Evolutionary conservation across 1,140 invertebrate species (phyloP).

Genomic region (Trichonephila inaurata): DNA sequence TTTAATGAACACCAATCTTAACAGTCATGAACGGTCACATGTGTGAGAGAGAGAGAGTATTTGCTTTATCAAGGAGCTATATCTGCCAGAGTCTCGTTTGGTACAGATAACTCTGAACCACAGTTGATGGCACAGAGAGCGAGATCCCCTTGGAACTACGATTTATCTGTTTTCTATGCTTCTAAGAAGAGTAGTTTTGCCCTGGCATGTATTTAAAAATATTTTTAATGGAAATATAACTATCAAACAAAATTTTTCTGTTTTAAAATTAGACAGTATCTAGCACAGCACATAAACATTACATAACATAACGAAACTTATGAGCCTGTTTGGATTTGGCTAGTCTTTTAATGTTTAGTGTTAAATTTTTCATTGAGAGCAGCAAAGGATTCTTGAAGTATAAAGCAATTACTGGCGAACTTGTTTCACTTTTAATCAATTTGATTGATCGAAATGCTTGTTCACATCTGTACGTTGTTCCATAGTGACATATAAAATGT

Average conservation of each 20-base stretch:
- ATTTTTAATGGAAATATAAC: neutral
- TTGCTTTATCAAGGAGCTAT: neutral
- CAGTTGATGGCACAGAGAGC: neutral
- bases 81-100: too few species aligned
- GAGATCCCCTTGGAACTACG: neutral
- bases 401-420: neutral
- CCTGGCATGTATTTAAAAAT: neutral
- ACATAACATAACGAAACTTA: slow-evolving; percentile 9
- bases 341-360: slow-evolving; percentile 3
- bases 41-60: too few species aligned
- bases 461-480: slow-evolving; percentile 6
- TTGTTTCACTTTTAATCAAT: slow-evolving; percentile 29
- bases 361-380: slow-evolving; percentile 31
- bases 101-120: neutral
- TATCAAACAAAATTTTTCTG: neutral
- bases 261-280: neutral
- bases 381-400: slow-evolving; percentile 3
- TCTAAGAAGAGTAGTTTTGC: neutral
- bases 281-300: slow-evolving; percentile 13
- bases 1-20: neutral
- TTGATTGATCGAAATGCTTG: slow-evolving; percentile 23
- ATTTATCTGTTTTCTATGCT: neutral
- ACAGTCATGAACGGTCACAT: neutral
- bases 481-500: slow-evolving; percentile 3
- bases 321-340: neutral